Conservation (phyloP, 2,888 invertebrate species). For the Caenorhabditis parvicauda region DNA sequence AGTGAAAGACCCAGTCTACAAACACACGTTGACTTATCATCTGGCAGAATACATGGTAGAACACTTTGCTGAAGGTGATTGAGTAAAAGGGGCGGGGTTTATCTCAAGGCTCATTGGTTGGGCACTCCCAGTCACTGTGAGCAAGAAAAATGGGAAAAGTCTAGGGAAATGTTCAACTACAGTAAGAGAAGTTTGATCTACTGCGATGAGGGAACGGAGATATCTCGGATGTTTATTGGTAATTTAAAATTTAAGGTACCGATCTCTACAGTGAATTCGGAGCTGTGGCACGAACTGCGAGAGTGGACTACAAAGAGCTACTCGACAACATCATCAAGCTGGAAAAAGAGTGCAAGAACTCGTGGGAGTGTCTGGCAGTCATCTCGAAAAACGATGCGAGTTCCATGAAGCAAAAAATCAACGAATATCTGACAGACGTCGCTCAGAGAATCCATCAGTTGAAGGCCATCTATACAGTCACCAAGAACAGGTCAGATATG, state of each 20-base stretch:
- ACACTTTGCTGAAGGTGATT: slow-evolving; percentile 87
- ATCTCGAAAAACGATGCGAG: slow-evolving; percentile 54
- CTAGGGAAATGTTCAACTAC: no score
- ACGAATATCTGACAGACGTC: slow-evolving; percentile 91
- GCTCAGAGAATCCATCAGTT: slow-evolving; percentile 93
- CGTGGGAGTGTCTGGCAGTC: slow-evolving; percentile 56
- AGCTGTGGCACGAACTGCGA: slow-evolving; percentile 66
- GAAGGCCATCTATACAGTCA: slow-evolving; percentile 84
- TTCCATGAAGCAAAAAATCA: slow-evolving; percentile 68
- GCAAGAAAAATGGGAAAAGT: no score
- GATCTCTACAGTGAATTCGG: slow-evolving; percentile 86
- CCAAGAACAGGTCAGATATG: slow-evolving; percentile 81
- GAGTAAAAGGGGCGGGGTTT: no score
- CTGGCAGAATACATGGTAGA: slow-evolving; percentile 95
- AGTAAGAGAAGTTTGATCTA: no score
- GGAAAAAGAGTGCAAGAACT: slow-evolving; percentile 85
- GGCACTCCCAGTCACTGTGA: no score
- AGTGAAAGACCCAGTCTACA: slow-evolving; percentile 88
- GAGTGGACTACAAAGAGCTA: slow-evolving; percentile 93
- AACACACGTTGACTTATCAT: slow-evolving; percentile 94
- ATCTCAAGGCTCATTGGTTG: no score
- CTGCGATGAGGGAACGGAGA: no score
- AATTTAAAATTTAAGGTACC: no score
- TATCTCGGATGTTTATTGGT: no score
- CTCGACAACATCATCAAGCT: slow-evolving; percentile 80